Evolutionary conservation across 2,888 invertebrate genomes (phyloP), one percentile per base, ranked within the genome.

Genomic region (Chloroclysta siterata): DNA sequence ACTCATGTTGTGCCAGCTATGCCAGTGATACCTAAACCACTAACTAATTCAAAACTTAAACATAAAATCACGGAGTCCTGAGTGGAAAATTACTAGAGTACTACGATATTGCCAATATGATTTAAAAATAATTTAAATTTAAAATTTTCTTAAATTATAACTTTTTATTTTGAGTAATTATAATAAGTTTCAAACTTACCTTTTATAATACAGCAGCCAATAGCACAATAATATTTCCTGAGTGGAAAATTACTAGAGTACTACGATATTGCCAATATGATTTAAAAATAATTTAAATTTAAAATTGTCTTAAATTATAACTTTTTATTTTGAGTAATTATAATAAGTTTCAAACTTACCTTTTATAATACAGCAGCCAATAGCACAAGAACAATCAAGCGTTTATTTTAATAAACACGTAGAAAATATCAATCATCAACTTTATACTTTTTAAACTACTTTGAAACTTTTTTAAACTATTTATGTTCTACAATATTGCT

Each of bases 181-280:
- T 39, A 10, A 41, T 53, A n/a, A 33, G 39, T 47, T 22, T 46
- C 36, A 55, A 66, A 79, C 85, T 85, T 77, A 87, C 87, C 85
- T 81, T 84, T 73, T 73, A 47, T 55, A 55, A 47, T 47, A 66
- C 70, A 65, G 77, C 66, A 67, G 74, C 70, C 63, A 75, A 75
- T 75, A 77, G 74, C 78, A 77, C 80, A 73, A 72, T 29, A n/a
- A n/a, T n/a, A n/a, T n/a, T n/a, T n/a, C n/a, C 29, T 29, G 5
- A 29, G 29, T 29, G 29, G 29, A n/a, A n/a, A n/a, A n/a, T n/a
- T n/a, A n/a, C n/a, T n/a, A n/a, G n/a, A n/a, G n/a, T n/a, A n/a
- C n/a, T n/a, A n/a, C n/a, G n/a, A n/a, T n/a, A n/a, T n/a, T n/a
- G n/a, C n/a, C n/a, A n/a, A n/a, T n/a, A n/a, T n/a, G n/a, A n/a